phyloP scores from a whole-genome alignment of 2,888 invertebrate species.

The Scaptomyza parva region DNA sequence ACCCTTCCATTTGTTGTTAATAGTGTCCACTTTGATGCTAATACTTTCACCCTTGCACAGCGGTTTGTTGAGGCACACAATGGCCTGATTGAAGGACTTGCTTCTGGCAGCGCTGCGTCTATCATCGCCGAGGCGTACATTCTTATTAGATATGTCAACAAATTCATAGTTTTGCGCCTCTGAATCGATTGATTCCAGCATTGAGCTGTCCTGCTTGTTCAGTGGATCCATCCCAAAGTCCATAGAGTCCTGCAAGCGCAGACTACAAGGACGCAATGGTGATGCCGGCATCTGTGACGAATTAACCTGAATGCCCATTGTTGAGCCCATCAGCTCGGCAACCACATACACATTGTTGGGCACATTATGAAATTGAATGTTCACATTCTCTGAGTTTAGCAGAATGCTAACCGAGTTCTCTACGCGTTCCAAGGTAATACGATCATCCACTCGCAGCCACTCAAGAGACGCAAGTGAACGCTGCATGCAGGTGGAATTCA shows the following conservation, averaged over 20 bases:
- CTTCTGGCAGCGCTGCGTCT: constrained; percentile 90
- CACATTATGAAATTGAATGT: constrained; percentile 90
- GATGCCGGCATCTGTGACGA: constrained; percentile 86
- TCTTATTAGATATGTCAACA: constrained; percentile 93
- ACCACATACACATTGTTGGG: constrained; percentile 94
- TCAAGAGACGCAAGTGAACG: constrained; percentile 89
- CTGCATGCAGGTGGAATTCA: constrained; percentile 88
- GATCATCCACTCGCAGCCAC: constrained; percentile 92
- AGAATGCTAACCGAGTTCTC: constrained; percentile 89
- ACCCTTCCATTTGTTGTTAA: constrained; percentile 91
- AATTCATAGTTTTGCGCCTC: constrained; percentile 88
- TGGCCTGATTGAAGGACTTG: constrained; percentile 93
- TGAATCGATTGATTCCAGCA: constrained; percentile 85
- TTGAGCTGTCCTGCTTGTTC: constrained; percentile 85
- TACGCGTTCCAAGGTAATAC: constrained; percentile 90
- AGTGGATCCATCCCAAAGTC: constrained; percentile 87
- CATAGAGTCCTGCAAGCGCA: constrained; percentile 87
- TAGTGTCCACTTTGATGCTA: constrained; percentile 90
- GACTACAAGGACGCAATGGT: constrained; percentile 85
- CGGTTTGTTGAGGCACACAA: constrained; percentile 89
- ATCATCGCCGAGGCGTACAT: constrained; percentile 89
- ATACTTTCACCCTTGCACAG: constrained; percentile 89
- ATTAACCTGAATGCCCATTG: constrained; percentile 91
- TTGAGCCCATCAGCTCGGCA: constrained; percentile 92
- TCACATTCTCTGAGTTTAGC: constrained; percentile 93